Evolutionary conservation across 92 coral and sea anemone genomes (phyloP).

Genomic region (Heliopora coerulea): DNA sequence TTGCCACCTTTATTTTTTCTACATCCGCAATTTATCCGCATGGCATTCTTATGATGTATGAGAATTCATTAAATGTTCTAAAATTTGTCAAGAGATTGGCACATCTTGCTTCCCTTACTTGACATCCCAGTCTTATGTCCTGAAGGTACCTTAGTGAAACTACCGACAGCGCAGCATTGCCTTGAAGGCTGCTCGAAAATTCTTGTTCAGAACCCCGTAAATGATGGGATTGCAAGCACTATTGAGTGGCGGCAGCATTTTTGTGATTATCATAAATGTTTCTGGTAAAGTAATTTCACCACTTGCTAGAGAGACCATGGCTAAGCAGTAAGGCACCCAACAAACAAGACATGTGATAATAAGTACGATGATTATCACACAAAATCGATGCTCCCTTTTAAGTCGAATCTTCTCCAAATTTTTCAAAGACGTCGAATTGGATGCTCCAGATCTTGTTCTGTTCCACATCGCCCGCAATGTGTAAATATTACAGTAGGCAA

Average conservation of each 20-base stretch:
- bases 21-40: no score
- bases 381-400: neutral
- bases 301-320: neutral
- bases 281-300: neutral
- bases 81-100: no score
- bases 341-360: neutral
- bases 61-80: no score
- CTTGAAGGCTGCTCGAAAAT: slow-evolving; percentile 6
- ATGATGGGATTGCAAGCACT: slow-evolving; percentile 3
- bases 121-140: no score
- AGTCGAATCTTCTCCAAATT: neutral
- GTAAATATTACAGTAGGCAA: neutral
- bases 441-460: neutral
- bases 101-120: no score
- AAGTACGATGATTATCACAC: neutral
- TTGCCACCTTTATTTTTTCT: no score
- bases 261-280: neutral
- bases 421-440: neutral
- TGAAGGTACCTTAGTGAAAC: no score
- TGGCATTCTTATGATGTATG: no score
- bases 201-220: slow-evolving; percentile 28
- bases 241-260: neutral
- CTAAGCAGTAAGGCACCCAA: slow-evolving; percentile 14
- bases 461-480: neutral
- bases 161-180: neutral